These are phyloP conservation scores for Himantopus leucocephalus DNA, from an alignment of 2,113 vertebrate genomes.

Conservation along the genomic window DNA sequence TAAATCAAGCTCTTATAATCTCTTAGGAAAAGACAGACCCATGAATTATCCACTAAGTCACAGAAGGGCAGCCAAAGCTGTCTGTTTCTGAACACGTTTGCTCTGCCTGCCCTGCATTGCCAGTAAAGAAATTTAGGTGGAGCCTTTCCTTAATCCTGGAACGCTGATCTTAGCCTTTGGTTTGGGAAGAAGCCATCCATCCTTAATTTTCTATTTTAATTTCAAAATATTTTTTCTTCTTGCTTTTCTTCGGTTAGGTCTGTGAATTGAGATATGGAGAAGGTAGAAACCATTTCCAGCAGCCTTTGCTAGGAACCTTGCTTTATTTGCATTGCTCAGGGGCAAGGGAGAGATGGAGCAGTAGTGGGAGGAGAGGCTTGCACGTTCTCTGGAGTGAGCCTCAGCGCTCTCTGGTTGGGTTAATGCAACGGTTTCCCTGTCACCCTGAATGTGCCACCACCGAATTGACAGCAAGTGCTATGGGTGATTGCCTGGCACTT, in stretches of 20 bases:
- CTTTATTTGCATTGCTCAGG: background rate
- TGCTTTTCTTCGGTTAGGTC: rapidly evolving
- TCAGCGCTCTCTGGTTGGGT: background rate
- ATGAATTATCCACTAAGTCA: background rate
- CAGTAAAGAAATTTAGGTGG: background rate
- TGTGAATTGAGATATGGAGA: background rate
- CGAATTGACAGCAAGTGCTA: rapidly evolving
- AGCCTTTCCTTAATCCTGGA: background rate
- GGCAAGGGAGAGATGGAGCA: background rate
- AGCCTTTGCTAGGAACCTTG: background rate
- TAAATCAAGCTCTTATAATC: background rate
- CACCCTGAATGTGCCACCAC: background rate
- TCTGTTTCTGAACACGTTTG: background rate
- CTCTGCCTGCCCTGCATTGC: background rate
- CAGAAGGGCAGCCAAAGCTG: background rate
- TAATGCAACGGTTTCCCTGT: background rate
- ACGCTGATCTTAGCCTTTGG: background rate
- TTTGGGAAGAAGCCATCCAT: background rate
- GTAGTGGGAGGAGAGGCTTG: background rate
- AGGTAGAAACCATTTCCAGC: background rate
- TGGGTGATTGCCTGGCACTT: background rate
- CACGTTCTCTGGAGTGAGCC: rapidly evolving
- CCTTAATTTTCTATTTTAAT: background rate
- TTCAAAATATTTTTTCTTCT: background rate
- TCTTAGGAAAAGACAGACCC: background rate